These are phyloP conservation scores for Orientallactaga bullata DNA, from an alignment of 2,113 vertebrate genomes.

Conservation along the genomic window DNA sequence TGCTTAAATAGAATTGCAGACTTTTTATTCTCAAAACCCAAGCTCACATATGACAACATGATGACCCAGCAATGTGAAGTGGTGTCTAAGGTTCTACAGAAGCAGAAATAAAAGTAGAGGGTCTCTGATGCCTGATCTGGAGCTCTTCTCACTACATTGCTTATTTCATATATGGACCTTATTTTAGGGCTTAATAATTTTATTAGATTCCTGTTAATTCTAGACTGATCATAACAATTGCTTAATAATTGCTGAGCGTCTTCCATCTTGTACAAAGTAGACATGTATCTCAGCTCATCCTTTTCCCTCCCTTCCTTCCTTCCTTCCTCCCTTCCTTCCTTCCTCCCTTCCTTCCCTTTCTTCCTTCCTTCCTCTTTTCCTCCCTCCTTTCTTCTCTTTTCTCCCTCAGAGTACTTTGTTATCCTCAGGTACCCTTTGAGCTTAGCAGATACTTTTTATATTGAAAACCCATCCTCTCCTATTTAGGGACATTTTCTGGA, in stretches of 20 bases:
- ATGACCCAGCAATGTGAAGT: not conserved
- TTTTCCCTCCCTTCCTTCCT: not conserved
- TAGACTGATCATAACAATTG: not conserved
- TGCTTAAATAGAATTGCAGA: not conserved
- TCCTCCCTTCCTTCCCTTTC: too few relatives aligned
- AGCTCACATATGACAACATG: not conserved
- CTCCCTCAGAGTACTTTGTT: not conserved
- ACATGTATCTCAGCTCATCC: not conserved
- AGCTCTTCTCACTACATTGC: not conserved
- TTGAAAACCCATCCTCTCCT: not conserved
- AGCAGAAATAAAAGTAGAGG: not conserved
- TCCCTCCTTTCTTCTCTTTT: too few relatives aligned
- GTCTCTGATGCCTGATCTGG: not conserved
- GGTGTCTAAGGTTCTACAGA: not conserved
- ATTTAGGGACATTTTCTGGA: slow-evolving; percentile 18
- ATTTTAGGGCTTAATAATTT: not conserved
- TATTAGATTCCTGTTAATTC: slow-evolving; percentile 2
- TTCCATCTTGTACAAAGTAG: not conserved
- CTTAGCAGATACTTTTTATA: not conserved
- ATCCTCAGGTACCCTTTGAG: not conserved
- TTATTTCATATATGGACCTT: not conserved
- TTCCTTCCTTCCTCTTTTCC: too few relatives aligned
- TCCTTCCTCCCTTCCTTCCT: not conserved
- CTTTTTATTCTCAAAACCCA: not conserved
- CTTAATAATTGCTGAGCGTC: not conserved